These are phyloP conservation scores for Antechinus flavipes DNA, from an alignment of 2,113 vertebrate genomes.

Conservation along the genomic window DNA sequence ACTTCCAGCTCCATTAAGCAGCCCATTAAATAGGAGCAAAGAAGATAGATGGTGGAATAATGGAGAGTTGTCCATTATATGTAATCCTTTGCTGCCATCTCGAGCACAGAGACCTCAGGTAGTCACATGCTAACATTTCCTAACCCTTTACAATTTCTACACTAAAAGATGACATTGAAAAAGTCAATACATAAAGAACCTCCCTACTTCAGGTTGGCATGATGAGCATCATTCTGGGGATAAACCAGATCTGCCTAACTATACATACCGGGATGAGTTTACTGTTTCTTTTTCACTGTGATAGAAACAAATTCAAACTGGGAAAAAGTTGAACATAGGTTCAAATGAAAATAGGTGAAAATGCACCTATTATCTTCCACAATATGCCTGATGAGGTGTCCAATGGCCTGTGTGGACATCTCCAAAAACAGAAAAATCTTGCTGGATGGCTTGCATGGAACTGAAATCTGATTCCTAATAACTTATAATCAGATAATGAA, in stretches of 20 bases:
- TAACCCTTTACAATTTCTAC: neutral
- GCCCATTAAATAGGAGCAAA: neutral
- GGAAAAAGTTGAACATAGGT: neutral
- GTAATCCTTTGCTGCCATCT: neutral
- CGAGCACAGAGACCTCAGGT: neutral
- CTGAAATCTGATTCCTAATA: neutral
- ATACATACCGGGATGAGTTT: neutral
- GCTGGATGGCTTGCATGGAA: neutral
- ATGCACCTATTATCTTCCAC: neutral
- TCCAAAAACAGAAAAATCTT: neutral
- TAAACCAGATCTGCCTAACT: neutral
- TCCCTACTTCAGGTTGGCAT: too few species aligned
- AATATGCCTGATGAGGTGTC: neutral
- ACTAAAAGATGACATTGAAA: too few species aligned
- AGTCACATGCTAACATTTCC: neutral
- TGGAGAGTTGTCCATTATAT: neutral
- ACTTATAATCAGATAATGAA: neutral
- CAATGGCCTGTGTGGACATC: neutral
- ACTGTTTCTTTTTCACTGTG: conserved; percentile 5
- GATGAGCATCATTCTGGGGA: neutral
- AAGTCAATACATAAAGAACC: too few species aligned
- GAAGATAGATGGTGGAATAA: neutral
- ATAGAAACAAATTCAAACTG: conserved; percentile 5
- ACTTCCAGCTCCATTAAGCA: neutral
- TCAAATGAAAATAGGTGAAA: neutral